Base-by-base conservation (phyloP, 2,113 vertebrate species). In the Oreochromis spilurus region DNA sequence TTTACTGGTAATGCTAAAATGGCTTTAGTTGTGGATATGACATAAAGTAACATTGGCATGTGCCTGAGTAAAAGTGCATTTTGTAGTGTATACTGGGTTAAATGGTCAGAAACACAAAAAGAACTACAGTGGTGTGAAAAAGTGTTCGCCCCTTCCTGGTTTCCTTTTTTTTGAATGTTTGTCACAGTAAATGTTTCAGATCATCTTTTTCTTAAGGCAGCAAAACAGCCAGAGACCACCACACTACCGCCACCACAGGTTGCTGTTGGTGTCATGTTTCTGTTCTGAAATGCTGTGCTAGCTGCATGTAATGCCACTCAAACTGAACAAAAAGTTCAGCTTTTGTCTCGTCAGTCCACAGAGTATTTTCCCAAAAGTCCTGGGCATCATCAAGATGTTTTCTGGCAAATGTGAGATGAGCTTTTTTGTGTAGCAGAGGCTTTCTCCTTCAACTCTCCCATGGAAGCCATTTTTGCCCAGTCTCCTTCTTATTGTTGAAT, bases 11-110 rank as follows among this genome's bases (percentile, higher is more conserved):
- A 75, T 26, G 14, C 3, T 16, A 26, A 45, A 26, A 43, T 6
- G 13, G 3, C 3, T 0, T 2, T 16, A 45, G 38, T 0, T 43
- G 65, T 72, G 5, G 67, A 10, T 17, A 1, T 72, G 67, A 11
- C 40, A 45, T 10, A 3, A 75, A 72, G 38, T 4, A 72, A 72
- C 40, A 16, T 9, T 24, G 21, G 8, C 13, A 45, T 1, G 1
- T 72, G 40, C n/a, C 2, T 26, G 21, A 43, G 12, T 0, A 14
- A 6, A 67, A 21, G 38, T 43, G 65, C 26, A 26, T 24, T 72
- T 24, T 48, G 21, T n/a, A 36, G 60, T 36, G 60, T 65, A 65
- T 36, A 65, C 31, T n/a, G 60, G 31, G 36, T 65, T 65, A n/a
- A 36, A n/a, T 65, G 60, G 60, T 65, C 60, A n/a, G 60, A 36